These are phyloP conservation scores for Rugalucina vietnamica DNA, from an alignment of 2,888 invertebrate species.

Conservation along the genomic window DNA sequence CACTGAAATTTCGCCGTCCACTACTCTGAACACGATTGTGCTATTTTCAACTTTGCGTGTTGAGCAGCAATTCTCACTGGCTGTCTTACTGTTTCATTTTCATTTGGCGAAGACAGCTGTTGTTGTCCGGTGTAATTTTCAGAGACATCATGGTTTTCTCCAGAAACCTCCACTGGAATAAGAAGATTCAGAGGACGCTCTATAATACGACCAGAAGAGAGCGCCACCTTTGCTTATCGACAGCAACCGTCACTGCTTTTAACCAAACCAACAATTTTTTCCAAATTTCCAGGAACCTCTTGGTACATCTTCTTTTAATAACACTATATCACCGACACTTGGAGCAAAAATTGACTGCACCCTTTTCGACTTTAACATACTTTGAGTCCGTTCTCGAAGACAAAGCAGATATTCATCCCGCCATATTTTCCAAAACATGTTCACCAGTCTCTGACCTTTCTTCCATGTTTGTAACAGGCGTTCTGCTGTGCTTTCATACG, in stretches of 20 bases:
- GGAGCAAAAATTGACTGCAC: no score
- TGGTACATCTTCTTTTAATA: conserved; percentile 16
- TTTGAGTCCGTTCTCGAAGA: no score
- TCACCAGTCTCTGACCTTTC: no score
- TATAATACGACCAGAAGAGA: conserved; percentile 16
- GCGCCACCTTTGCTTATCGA: background rate
- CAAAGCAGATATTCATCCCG: no score
- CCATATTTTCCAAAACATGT: no score
- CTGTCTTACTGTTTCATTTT: background rate
- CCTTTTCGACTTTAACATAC: no score
- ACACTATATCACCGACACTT: conserved; percentile 13
- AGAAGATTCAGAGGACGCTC: conserved; percentile 2
- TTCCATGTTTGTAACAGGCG: no score
- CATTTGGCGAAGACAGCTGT: background rate
- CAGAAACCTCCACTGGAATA: conserved; percentile 1
- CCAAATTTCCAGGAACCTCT: conserved; percentile 11
- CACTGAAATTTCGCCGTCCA: background rate
- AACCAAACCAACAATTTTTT: background rate
- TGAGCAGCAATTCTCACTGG: background rate
- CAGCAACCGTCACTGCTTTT: background rate
- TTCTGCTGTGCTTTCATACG: no score
- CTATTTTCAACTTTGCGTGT: background rate
- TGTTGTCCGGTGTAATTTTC: no score
- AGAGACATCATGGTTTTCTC: background rate
- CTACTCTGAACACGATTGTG: background rate